These are phyloP conservation scores for Stomatorhinus ivindoensis DNA, from an alignment of 2,113 vertebrate species.

Conservation along the genomic window DNA sequence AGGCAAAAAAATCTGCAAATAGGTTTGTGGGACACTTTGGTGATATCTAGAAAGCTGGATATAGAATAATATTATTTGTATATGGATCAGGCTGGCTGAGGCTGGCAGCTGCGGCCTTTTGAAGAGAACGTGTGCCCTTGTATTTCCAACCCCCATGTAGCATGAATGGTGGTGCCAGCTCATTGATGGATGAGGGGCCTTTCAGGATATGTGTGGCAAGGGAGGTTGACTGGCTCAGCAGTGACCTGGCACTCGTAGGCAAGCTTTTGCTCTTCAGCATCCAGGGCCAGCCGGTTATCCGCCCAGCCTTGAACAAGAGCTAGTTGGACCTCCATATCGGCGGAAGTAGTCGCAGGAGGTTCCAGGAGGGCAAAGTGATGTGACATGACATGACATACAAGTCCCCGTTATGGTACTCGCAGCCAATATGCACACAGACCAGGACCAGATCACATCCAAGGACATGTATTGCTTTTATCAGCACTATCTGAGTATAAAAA, in stretches of 20 bases:
- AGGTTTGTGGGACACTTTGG: not conserved
- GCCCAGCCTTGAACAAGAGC: not conserved
- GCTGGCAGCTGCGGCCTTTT: constrained; percentile 18
- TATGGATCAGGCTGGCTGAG: not conserved
- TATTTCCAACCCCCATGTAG: not conserved
- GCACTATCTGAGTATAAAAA: not conserved
- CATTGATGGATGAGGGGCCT: constrained; percentile 24
- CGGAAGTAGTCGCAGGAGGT: not conserved
- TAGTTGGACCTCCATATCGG: not conserved
- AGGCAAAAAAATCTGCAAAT: not conserved
- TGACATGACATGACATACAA: constrained; percentile 14
- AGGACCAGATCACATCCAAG: not conserved
- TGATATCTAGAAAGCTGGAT: not conserved
- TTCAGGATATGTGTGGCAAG: constrained; percentile 16
- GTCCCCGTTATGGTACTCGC: not conserved
- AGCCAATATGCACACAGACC: not conserved
- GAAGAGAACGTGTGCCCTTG: constrained; percentile 19
- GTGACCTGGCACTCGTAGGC: constrained; percentile 6
- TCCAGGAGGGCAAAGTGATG: constrained; percentile 12
- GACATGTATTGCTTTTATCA: not conserved
- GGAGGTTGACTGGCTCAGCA: constrained; percentile 17
- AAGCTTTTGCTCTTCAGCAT: not conserved
- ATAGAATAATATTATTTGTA: not conserved
- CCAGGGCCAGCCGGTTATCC: not conserved
- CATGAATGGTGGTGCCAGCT: constrained; percentile 19